Evolutionary conservation across 2,797 vertebrate genomes (phyloP), one percentile per base, ranked within the genome.

Genomic region (Micropoecilia bifurca): DNA sequence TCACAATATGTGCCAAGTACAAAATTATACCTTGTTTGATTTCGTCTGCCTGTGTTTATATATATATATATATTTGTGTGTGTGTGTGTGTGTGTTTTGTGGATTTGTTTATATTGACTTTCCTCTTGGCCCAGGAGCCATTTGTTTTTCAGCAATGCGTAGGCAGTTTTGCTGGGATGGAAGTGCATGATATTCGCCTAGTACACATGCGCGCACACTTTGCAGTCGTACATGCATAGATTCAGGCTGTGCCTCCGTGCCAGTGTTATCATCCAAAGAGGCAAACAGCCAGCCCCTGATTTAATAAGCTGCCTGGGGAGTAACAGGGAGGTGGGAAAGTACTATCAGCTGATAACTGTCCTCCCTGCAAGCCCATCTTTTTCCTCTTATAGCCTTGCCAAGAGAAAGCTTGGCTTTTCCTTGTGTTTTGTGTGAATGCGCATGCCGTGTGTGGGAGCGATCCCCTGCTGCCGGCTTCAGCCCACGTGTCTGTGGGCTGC

Each of bases 251-350:
- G 86, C 75, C 76, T 89, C 80, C 14, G 68, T 79, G 69, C 75
- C 87, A 16, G 86, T 50, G 90, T 93, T 93, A 93, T 93, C 91
- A 85, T 92, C 90, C 87, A 86, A 89, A 76, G 84, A 91, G 91
- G 90, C 92, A 92, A 93, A 92, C 89, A 92, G 91, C 89, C 90
- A 93, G 87, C 74, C 80, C 63, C 84, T 91, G 94, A 94, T 94
- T 94, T 95, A 95, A 95, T 94, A 94, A 93, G 91, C 88, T 90
- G 93, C 92, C 92, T 85, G 28, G 94, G 91, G 94, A 95, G 90
- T 85, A 90, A 79, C 82, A 71, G 85, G 85, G 86, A 93, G 89
- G 92, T 91, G 89, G 85, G 90, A 83, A 88, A 83, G 90, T 81
- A 84, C 89, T 91, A 93, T 94, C 90, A 89, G 92, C 92, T 91